Evolutionary conservation across 2,888 invertebrate genomes (phyloP).

Genomic region (Amblyteles armatorius): DNA sequence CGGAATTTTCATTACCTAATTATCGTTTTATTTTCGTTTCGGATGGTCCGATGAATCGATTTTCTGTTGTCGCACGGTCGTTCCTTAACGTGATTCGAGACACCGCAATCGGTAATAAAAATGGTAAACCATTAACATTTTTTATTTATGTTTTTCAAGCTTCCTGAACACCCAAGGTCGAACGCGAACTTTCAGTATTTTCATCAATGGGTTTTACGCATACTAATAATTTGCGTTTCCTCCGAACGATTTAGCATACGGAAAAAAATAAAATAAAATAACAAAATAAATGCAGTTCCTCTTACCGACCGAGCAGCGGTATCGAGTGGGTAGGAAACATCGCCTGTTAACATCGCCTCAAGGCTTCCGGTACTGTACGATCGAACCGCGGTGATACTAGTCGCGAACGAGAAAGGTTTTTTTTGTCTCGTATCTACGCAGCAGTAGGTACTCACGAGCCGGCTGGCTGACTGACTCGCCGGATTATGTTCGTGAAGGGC

Average conservation of each 20-base stretch:
- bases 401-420: constrained; percentile 46
- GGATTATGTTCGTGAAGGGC: constrained; percentile 58
- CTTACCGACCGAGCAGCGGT: neutral
- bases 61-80: too few species aligned
- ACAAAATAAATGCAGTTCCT: neutral
- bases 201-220: too few species aligned
- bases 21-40: neutral
- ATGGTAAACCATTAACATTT: too few species aligned
- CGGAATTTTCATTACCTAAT: neutral
- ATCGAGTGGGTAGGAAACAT: neutral
- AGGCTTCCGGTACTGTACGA: neutral
- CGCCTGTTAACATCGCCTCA: neutral
- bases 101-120: too few species aligned
- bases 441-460: constrained; percentile 36
- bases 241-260: too few species aligned
- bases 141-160: too few species aligned
- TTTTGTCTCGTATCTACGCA: constrained; percentile 44
- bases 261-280: too few species aligned
- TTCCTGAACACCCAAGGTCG: too few species aligned
- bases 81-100: too few species aligned
- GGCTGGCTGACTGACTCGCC: constrained; percentile 41
- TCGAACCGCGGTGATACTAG: neutral
- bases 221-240: too few species aligned
- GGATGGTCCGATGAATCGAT: too few species aligned
- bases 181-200: too few species aligned